A percentile compares a stretch with the other conserved stretches of the same genome.
phyloP scores from a whole-genome alignment of 2,797 vertebrate species.

The Natrix natrix region DNA sequence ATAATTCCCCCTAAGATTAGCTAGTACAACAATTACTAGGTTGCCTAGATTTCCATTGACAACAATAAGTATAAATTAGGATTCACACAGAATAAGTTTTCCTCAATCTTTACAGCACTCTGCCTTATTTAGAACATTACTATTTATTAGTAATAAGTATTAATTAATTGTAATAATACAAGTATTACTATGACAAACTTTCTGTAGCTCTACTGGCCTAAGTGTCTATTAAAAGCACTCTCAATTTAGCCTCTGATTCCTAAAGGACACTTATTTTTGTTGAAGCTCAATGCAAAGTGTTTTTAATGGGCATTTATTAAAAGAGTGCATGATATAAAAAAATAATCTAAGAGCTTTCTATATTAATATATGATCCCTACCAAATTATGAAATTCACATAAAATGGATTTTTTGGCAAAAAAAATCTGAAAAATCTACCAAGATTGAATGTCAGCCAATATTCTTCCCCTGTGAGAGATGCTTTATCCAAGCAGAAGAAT shows the following conservation, averaged over 20 bases:
- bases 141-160: neutral
- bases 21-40: neutral
- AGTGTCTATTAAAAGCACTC: neutral
- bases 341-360: neutral
- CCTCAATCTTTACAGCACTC: neutral
- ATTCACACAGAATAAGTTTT: neutral
- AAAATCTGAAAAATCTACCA: neutral
- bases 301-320: constrained; percentile 2
- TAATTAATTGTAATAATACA: neutral
- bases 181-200: neutral
- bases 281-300: neutral
- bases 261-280: neutral
- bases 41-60: neutral
- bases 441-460: neutral
- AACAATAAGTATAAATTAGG: neutral
- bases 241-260: neutral
- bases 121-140: neutral
- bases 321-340: neutral
- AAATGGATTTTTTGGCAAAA: neutral
- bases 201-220: neutral
- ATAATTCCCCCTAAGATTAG: neutral
- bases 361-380: neutral
- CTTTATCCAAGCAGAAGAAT: neutral
- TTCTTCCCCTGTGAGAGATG: neutral
- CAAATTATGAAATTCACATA: neutral